Evolutionary conservation across 2,113 vertebrate species (phyloP), one percentile per base, ranked within the genome.

Genomic region (Origma solitaria): DNA sequence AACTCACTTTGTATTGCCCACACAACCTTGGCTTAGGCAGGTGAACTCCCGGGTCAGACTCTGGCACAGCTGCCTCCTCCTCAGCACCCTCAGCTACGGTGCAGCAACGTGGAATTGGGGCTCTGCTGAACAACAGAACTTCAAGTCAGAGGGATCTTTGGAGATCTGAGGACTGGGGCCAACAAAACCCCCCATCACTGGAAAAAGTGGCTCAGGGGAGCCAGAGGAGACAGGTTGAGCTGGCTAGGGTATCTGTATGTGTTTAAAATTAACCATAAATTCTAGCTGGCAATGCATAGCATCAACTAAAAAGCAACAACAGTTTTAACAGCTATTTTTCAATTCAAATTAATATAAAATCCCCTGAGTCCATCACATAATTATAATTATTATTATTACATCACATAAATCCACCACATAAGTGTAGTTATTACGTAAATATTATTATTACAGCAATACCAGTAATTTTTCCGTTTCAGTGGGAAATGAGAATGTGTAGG

Each of bases 51-150:
- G 57, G 56, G 42, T 37, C 30, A 30, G 5, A 2, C 13, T 24
- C 11, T 22, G 27, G 8, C 18, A 21, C 3, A 31, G 40, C n/a
- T 47, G 15, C 54, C 53, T 35, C 37, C 23, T 15, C 35, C 28
- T 78, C 44, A 64, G 69, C 27, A n/a, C 12, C 24, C 5, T 1
- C 8, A 19, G 31, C 50, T 40, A 4, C 1, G 0, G 15, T 3
- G 21, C 1, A 6, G 13, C n/a, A 28, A 2, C 2, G 10, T 0
- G 1, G 54, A 65, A 65, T 0, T 16, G 4, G 40, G 78, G 27
- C 21, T 58, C 49, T 82, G 42, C 66, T 72, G 57, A 56, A n/a
- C 0, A 5, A 44, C 47, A 79, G 61, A 86, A 35, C 47, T 65
- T 65, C 24, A 30, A 3, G 21, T 65, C 31, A 53, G 64, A 44